Evolutionary conservation across 2,797 vertebrate species (phyloP), one percentile per base, ranked within the genome.

Genomic region (Antennarius maculatus): DNA sequence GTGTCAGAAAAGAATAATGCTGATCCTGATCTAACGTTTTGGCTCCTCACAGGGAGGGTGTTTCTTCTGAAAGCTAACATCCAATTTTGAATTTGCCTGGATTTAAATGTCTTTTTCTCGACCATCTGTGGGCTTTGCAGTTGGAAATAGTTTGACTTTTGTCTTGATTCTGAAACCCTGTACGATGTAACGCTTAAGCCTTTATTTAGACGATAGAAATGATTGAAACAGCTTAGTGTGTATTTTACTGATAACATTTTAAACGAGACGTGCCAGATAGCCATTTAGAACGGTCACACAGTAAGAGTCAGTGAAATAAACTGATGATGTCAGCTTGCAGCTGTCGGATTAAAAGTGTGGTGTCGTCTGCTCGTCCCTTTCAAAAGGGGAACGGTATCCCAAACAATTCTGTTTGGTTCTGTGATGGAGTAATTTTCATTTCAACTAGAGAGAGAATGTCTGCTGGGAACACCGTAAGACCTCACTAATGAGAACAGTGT

Each of bases 361-460:
- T 9, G 7, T 60, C 17, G 49, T 34, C 10, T 1, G n/a, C 39
- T 41, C 10, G 39, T 11, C 1, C 12, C 39, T 3, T 11, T 3
- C 23, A 12, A 17, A 41, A n/a, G 18, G 12, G 2, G 4, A 16
- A 54, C 6, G 2, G 31, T 18, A 17, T 52, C 23, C 66, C 23
- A 48, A 74, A 58, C 14, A 54, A 1, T 13, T 15, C 37, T 55
- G 6, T 60, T 39, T 7, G 37, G 37, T 39, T 39, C 37, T 39
- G 37, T 39, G 37, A 39, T 39, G 37, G 37, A n/a, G 46, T 34
- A 23, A 72, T 76, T 72, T 72, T 60, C 47, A 7, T 57, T 63
- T 56, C 29, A 61, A 13, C 57, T 56, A 48, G 2, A 11, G 41
- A 45, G 50, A 46, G 54, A 34, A 49, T 17, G 12, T 74, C 62